phyloP scores from a whole-genome alignment of 2,888 invertebrate genomes.

The Lithophane leautieri region DNA sequence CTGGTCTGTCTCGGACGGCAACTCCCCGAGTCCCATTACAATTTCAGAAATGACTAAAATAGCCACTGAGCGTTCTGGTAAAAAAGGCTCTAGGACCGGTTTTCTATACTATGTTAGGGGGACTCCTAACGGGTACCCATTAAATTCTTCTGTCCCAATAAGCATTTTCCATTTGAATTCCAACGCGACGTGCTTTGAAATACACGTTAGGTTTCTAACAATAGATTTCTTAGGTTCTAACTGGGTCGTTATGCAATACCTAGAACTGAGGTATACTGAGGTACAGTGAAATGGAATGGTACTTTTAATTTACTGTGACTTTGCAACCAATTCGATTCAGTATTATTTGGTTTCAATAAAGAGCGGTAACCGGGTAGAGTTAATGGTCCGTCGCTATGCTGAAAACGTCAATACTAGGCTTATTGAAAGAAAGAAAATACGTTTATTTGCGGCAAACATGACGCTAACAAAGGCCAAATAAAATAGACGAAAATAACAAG shows the following conservation, averaged over 20 bases:
- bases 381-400: neutral
- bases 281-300: neutral
- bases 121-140: slow-evolving; percentile 30
- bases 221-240: slow-evolving; percentile 48
- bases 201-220: slow-evolving; percentile 42
- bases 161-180: slow-evolving; percentile 37
- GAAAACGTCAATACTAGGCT: neutral
- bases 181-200: slow-evolving; percentile 21
- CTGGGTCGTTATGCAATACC: slow-evolving; percentile 28
- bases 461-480: too few species aligned
- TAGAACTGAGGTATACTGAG: neutral
- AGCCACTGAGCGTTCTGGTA: neutral
- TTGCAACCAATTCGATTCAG: neutral
- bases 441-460: too few species aligned
- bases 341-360: neutral
- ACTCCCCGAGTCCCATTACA: slow-evolving; percentile 42
- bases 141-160: slow-evolving; percentile 50
- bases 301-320: slow-evolving; percentile 4
- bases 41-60: slow-evolving; percentile 32
- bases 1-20: neutral
- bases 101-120: neutral
- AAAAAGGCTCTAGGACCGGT: neutral
- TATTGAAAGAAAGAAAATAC: too few species aligned
- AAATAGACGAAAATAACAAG: too few species aligned
- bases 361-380: neutral